Base-by-base conservation (phyloP, 2,888 invertebrate genomes). In the Tanytarsus gracilentus region DNA sequence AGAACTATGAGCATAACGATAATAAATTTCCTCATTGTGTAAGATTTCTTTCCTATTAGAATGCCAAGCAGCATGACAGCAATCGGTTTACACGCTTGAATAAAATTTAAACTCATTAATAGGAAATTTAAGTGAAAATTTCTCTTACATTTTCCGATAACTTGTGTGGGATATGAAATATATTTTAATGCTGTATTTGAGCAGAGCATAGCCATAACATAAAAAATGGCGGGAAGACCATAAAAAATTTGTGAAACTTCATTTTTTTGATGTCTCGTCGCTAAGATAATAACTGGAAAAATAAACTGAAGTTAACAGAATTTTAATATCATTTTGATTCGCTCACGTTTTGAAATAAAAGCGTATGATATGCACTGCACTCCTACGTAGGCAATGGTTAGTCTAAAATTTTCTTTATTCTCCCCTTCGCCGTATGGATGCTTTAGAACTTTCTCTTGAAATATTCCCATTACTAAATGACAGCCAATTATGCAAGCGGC, bases 141-240 rank as follows among this genome's bases (percentile, higher is more conserved):
- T 16, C 9, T 4, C 44, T 21, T 44, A 44, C 44, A 91, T 77
- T 99, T 99, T 1, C 94, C 98, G 4, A 98, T 84, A 6, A 98
- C 97, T 79, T 99, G 98, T 3, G 98, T 98, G 0, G 99, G 99
- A 75, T 97, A 99, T 63, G 87, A 86, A 25, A 99, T 88, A 85
- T 94, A 97, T 68, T 94, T 89, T 48, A 99, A 75, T 0, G 98
- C 92, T 86, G 95, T 90, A 70, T 90, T 95, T 48, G 96, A 96
- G 64, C 88, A 86, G 1, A 98, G 84, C 98, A 99, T 99, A 0
- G 86, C 99, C 39, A 94, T 76, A 1, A 98, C 76, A 71, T 98
- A 99, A 0, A 95, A 92, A 8, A 95, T 72, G 0, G 96, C 83
- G 63, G 88, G 85, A 18, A 85, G 77, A 21, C 84, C 85, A 74